These are phyloP conservation scores for Myioborus melanocephalus DNA, from an alignment of 2,797 vertebrate genomes.

Conservation along the genomic window DNA sequence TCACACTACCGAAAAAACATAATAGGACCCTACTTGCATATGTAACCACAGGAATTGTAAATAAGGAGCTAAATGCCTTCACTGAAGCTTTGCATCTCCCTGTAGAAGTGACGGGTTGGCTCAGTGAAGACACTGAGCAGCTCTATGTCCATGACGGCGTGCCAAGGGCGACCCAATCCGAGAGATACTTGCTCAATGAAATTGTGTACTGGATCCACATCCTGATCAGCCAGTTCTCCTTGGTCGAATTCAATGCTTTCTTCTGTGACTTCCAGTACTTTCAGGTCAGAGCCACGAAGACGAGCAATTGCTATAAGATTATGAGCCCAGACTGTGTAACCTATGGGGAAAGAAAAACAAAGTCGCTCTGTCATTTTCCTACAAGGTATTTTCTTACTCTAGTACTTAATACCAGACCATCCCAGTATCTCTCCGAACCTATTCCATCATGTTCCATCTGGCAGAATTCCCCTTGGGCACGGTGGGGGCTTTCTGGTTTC, in stretches of 20 bases:
- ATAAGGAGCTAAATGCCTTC: slow-evolving; percentile 88
- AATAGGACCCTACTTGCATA: slow-evolving; percentile 85
- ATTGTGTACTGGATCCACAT: slow-evolving; percentile 93
- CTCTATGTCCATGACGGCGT: slow-evolving; percentile 90
- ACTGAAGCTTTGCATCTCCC: slow-evolving; percentile 96
- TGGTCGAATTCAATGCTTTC: slow-evolving; percentile 98
- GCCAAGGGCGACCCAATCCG: slow-evolving; percentile 92
- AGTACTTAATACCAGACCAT: not conserved
- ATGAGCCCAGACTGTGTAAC: slow-evolving; percentile 97
- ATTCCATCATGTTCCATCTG: not conserved
- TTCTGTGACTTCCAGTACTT: slow-evolving; percentile 91
- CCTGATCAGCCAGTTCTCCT: slow-evolving; percentile 88
- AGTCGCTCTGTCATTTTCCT: not conserved
- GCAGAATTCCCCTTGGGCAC: not conserved
- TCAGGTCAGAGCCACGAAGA: slow-evolving; percentile 92
- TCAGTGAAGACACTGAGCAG: slow-evolving; percentile 90
- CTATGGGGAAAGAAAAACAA: slow-evolving; percentile 55
- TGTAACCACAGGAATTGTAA: slow-evolving; percentile 83
- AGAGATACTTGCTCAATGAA: slow-evolving; percentile 97
- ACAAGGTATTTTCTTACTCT: not conserved
- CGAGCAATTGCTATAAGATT: slow-evolving; percentile 97
- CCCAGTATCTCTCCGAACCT: not conserved
- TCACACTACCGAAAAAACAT: slow-evolving; percentile 84
- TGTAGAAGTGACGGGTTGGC: slow-evolving; percentile 95
- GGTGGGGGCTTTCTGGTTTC: not conserved